Evolutionary conservation across 30 jellyfish, hydroid and myxozoan genomes (phyloP), one percentile per base, ranked within the genome.

Genomic region (Hydractinia symbiolongicarpus): DNA sequence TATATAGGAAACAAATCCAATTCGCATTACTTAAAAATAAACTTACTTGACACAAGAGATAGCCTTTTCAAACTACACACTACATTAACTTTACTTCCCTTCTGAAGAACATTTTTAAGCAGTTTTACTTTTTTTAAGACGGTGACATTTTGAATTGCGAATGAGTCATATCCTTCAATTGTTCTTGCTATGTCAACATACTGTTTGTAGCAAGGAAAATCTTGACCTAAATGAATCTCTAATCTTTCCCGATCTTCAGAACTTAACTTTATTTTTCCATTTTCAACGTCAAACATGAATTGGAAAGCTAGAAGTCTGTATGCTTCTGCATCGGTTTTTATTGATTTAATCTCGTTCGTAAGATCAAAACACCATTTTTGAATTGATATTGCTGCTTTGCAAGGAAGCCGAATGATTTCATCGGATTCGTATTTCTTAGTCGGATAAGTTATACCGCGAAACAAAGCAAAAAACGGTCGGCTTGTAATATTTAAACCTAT

Each of bases 351-450:
- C 77, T 90, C 97, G 16, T 53, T 81, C 14, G 81, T 80, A 5
- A 90, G 85, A 66, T 90, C 97, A 71, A 90, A 90, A 5, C 91
- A 84, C 97, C 97, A 90, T 61, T 78, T 76, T 40, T 72, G 97
- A 4, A 90, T 56, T 11, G 95, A 81, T n/a, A 90, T 81, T 55
- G 86, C 80, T 9, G 52, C 54, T 67, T 78, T 78, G 67, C 84
- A 84, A 8, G 97, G 97, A 7, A 86, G 69, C 52, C 66, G 81
- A 19, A 90, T 82, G 6, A 82, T 67, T 71, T 90, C 97, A 6
- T 81, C 90, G 8, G 73, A 86, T 0, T 95, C 95, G 76, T 19
- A 83, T 76, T 79, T 89, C 77, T 82, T 84, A 50, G 54, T 61
- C 50, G 97, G 97, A 0, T 87, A 89, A 21, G 78, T 89, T 4